These are phyloP conservation scores for Noturus placidus DNA, from an alignment of 2,113 vertebrate genomes.

Conservation along the genomic window DNA sequence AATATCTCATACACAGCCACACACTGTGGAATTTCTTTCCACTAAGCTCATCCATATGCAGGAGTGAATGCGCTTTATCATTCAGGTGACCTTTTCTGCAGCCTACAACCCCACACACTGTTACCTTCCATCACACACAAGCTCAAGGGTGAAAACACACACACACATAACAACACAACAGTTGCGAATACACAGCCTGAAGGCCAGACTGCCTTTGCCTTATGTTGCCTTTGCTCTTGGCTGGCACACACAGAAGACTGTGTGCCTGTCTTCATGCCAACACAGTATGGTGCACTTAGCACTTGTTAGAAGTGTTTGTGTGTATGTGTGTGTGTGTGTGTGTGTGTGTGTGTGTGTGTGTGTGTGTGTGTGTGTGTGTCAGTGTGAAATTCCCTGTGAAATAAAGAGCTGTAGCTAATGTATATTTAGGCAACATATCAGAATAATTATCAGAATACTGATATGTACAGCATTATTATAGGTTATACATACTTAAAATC, in stretches of 20 bases:
- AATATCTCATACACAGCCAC: constrained; percentile 20
- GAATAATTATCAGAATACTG: not conserved
- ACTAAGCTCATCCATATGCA: constrained; percentile 23
- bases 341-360: not conserved
- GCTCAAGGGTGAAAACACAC: constrained; percentile 32
- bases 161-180: constrained; percentile 16
- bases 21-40: constrained; percentile 1
- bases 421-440: not conserved
- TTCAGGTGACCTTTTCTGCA: constrained; percentile 22
- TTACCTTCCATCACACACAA: constrained; percentile 22
- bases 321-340: constrained; percentile 16
- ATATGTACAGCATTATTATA: not conserved
- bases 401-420: not conserved
- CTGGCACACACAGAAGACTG: constrained; percentile 9
- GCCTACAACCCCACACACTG: constrained; percentile 27
- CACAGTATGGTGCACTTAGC: constrained; percentile 19
- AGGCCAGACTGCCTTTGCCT: constrained; percentile 12
- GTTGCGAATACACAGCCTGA: constrained; percentile 32
- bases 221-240: constrained; percentile 38
- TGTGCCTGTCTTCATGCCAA: constrained; percentile 29
- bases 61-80: constrained; percentile 10
- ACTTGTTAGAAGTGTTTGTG: constrained; percentile 25
- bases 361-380: constrained; percentile 1
- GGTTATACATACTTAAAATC: not conserved
- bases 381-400: not conserved